phyloP scores from a whole-genome alignment of 2,113 vertebrate genomes.

The Alectura lathami region DNA sequence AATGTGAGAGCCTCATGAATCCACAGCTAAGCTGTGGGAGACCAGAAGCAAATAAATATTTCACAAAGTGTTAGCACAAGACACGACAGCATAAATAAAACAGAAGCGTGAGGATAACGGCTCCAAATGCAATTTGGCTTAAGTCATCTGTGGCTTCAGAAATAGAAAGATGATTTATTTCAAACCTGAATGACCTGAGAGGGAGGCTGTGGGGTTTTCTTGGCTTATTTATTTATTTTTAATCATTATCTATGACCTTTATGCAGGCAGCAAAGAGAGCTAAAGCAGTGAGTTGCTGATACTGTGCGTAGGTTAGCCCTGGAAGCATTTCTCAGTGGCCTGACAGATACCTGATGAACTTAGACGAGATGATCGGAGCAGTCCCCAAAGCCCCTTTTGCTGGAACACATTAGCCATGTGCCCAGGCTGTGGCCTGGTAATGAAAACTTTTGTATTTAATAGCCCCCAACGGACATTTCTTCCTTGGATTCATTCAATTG shows the following conservation, averaged over 20 bases:
- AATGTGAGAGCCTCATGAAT: conserved; percentile 6
- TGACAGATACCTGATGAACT: not conserved
- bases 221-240: conserved; percentile 32
- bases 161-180: conserved; percentile 69
- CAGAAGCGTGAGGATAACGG: conserved; percentile 42
- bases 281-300: not conserved
- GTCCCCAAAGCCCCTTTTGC: not conserved
- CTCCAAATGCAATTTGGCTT: conserved; percentile 66
- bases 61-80: conserved; percentile 66
- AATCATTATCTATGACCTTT: conserved; percentile 29
- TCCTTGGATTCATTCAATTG: not conserved
- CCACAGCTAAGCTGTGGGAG: conserved; percentile 45
- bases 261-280: not conserved
- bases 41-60: conserved; percentile 73
- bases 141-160: conserved; percentile 66
- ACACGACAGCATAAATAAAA: conserved; percentile 68
- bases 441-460: conserved; percentile 22
- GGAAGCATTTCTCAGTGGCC: not conserved
- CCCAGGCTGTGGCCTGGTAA: not conserved
- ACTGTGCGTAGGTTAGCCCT: not conserved
- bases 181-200: not conserved
- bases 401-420: not conserved
- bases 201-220: not conserved
- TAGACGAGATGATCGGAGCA: not conserved
- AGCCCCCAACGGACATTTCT: not conserved